These are phyloP conservation scores for Spea hammondii DNA, from an alignment of 2,797 vertebrate species.

Conservation along the genomic window DNA sequence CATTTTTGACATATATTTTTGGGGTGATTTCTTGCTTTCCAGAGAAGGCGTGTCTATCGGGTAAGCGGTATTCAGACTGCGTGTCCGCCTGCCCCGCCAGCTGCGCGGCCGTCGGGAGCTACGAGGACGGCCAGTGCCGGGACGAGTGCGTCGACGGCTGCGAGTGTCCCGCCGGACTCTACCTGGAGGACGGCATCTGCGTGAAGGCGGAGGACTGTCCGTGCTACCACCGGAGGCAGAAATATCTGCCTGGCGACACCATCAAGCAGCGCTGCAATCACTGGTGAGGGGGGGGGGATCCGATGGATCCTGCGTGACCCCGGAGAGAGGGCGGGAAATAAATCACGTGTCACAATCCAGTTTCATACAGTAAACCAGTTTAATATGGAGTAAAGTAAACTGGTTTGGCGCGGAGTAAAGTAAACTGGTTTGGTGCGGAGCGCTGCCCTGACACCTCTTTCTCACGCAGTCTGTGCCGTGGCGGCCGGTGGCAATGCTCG, in stretches of 20 bases:
- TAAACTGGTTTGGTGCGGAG: no score
- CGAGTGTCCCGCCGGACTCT: slow-evolving; percentile 75
- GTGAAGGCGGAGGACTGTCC: slow-evolving; percentile 74
- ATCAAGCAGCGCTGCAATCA: slow-evolving; percentile 82
- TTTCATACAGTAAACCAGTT: no score
- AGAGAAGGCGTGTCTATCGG: slow-evolving; percentile 74
- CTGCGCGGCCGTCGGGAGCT: slow-evolving; percentile 65
- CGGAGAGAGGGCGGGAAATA: no score
- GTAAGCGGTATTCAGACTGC: slow-evolving; percentile 82
- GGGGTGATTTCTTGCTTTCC: background rate
- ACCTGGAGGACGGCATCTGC: slow-evolving; percentile 70
- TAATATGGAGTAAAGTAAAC: no score
- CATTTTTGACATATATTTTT: no score
- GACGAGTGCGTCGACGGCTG: slow-evolving; percentile 84
- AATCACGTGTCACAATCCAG: no score
- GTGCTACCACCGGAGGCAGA: slow-evolving; percentile 77
- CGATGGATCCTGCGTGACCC: no score
- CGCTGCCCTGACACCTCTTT: background rate
- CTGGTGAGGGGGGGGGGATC: slow-evolving; percentile 69
- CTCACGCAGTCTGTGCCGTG: slow-evolving; percentile 72
- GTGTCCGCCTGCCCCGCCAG: slow-evolving; percentile 79
- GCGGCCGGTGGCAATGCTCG: slow-evolving; percentile 80
- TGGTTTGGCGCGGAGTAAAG: no score
- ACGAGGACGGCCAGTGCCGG: slow-evolving; percentile 66
- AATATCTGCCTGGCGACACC: slow-evolving; percentile 70